Base-by-base conservation (phyloP, 2,113 vertebrate species). In the Chlamydotis undulata region DNA sequence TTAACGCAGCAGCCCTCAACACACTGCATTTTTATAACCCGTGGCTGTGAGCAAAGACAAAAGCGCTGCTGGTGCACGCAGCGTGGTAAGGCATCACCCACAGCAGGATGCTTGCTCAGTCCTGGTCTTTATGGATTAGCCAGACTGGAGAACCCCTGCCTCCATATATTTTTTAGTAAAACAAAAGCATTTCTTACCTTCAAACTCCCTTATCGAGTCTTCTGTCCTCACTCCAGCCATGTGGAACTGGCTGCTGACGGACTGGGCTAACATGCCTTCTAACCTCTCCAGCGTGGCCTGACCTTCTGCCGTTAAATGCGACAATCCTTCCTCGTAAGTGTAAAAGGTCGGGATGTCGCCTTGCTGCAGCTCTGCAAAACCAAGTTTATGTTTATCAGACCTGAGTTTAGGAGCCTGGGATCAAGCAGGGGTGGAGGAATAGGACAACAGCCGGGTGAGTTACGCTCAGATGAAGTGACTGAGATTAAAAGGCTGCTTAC, bases 221-320 rank as follows among this genome's bases (percentile, higher is more conserved):
- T 99, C 99, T 5, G 99, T 99, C 35, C 99, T 98, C 52, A 99
- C 99, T 5, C 99, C 99, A 2, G 99, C 99, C 99, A 99, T 99
- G 98, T 99, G 98, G 97, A 98, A 99, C 94, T 99, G 99, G 61
- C 98, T 99, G 67, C 98, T 97, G 35, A 99, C 98, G 0, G 99
- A 99, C 90, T 99, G 98, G 74, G 99, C 99, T 68, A 99, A 91
- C 99, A 99, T 99, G 63, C 99, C 99, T 96, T 99, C 99, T 89
- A 99, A 96, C 78, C 99, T 97, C 97, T 99, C 98, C 98, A 99
- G 88, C 0, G 99, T 99, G 90, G 99, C 99, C 91, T 99, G 99
- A 31, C 99, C 99, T 97, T 99, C 99, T 14, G 98, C 95, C 1
- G 99, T 99, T 92, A 99, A 97, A 26, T 98, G 98, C 0, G 99